These are phyloP conservation scores for Oryzias javanicus DNA, from an alignment of 2,113 vertebrate species.

Conservation along the genomic window DNA sequence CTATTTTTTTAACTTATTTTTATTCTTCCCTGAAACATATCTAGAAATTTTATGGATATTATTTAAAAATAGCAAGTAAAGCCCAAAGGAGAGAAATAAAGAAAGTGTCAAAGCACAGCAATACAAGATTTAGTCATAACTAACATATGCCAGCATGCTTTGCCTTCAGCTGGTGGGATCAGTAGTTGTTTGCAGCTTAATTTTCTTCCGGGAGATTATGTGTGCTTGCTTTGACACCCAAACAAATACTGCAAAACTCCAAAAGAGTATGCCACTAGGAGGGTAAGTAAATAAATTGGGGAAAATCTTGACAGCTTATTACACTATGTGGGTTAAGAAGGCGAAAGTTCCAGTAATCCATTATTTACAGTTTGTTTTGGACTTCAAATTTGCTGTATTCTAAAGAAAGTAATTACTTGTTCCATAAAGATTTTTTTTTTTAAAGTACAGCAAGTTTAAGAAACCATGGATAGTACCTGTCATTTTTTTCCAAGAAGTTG, in stretches of 20 bases:
- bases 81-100: constrained; percentile 38
- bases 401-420: constrained; percentile 77
- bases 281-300: constrained; percentile 71
- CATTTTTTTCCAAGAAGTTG: constrained; percentile 19
- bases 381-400: constrained; percentile 75
- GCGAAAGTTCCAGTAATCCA: constrained; percentile 78
- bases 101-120: constrained; percentile 49
- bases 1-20: no score
- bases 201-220: constrained; percentile 65
- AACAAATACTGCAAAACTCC: constrained; percentile 66
- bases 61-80: no score
- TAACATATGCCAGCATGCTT: constrained; percentile 45
- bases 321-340: constrained; percentile 79
- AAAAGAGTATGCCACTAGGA: constrained; percentile 58
- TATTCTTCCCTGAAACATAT: no score
- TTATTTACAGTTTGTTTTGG: constrained; percentile 84
- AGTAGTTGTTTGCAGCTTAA: constrained; percentile 61
- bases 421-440: constrained; percentile 52
- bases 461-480: constrained; percentile 75
- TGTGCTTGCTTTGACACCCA: constrained; percentile 63
- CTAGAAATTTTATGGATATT: no score
- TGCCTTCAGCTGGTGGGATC: constrained; percentile 51
- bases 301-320: constrained; percentile 80
- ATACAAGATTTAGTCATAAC: constrained; percentile 60
- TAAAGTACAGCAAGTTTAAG: constrained; percentile 48